Conservation (phyloP, 2,888 invertebrate species). For the Steinernema carpocapsae region DNA sequence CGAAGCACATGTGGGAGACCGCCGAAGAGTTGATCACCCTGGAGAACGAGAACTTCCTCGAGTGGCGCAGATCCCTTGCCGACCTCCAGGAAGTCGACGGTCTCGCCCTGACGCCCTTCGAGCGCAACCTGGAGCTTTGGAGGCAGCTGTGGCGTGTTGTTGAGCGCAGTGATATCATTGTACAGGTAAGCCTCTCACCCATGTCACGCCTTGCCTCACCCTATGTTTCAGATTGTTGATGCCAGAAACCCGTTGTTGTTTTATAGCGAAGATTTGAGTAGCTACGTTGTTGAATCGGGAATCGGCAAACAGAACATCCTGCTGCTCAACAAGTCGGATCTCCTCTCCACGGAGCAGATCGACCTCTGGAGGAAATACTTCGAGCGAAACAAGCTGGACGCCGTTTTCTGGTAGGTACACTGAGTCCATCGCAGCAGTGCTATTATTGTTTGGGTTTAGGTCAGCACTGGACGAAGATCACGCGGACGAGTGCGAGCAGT, state of each 20-base stretch:
- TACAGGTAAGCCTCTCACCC: constrained; percentile 52
- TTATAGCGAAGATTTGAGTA: constrained; percentile 87
- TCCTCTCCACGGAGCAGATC: constrained; percentile 82
- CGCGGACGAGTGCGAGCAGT: constrained; percentile 42
- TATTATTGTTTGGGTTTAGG: constrained; percentile 37
- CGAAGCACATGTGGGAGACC: constrained; percentile 80
- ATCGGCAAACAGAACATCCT: constrained; percentile 80
- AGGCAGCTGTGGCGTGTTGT: constrained; percentile 96
- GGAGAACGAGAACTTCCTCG: constrained; percentile 84
- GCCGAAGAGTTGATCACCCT: constrained; percentile 80
- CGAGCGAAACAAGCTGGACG: constrained; percentile 75
- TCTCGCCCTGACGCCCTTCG: constrained; percentile 90
- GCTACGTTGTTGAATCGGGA: constrained; percentile 81
- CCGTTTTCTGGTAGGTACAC: constrained; percentile 88
- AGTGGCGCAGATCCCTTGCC: constrained; percentile 86
- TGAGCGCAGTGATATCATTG: constrained; percentile 77
- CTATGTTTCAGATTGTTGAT: constrained; percentile 82
- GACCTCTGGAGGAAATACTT: constrained; percentile 64
- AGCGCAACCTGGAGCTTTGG: constrained; percentile 97
- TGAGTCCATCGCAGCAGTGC: neutral
- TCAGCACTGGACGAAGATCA: constrained; percentile 48
- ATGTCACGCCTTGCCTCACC: neutral
- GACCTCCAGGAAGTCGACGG: constrained; percentile 75
- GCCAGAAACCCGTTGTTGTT: constrained; percentile 92
- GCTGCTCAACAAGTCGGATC: constrained; percentile 93